Evolutionary conservation across 2,797 vertebrate genomes (phyloP), one percentile per base, ranked within the genome.

Genomic region (Coregonus sp.): DNA sequence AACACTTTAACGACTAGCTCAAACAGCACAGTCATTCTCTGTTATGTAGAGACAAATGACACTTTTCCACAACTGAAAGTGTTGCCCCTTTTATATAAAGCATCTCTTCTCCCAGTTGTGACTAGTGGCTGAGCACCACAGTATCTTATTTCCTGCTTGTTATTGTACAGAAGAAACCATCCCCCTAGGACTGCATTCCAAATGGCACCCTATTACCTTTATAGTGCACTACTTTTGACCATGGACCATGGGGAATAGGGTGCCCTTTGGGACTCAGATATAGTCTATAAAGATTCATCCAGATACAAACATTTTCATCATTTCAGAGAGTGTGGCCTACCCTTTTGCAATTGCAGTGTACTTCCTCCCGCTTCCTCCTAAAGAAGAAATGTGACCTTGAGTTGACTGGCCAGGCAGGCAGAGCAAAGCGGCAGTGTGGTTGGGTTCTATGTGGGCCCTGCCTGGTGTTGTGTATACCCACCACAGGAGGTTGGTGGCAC

Each of bases 101-200:
- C 77, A 82, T 59, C 79, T 82, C 65, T 79, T 75, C 54, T 82
- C 59, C 63, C 75, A 12, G 61, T 71, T 71, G 63, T 54, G 78
- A 84, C 79, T 47, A 52, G 79, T 73, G 77, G 78, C 75, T 81
- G 56, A 40, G 37, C 79, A 47, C 65, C 2, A 35, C 78, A 61
- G 54, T 69, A 86, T 89, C 82, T 77, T 16, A 74, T 90, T 91
- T 86, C 86, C 81, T 72, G 75, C 63, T 74, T 87, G 81, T 90
- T 87, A 84, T 86, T 87, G 75, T 85, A 84, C 56, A 77, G 83
- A 85, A 78, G 78, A 72, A 81, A 56, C 71, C 78, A 74, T 86
- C 74, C 75, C 72, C 86, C 79, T 78, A 75, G 29, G 40, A 47
- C 0, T 47, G 40, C 40, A 47, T 47, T 47, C 40, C 40, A 47